Base-by-base conservation (phyloP, 2,888 invertebrate genomes). In the Bellardia pandia region DNA sequence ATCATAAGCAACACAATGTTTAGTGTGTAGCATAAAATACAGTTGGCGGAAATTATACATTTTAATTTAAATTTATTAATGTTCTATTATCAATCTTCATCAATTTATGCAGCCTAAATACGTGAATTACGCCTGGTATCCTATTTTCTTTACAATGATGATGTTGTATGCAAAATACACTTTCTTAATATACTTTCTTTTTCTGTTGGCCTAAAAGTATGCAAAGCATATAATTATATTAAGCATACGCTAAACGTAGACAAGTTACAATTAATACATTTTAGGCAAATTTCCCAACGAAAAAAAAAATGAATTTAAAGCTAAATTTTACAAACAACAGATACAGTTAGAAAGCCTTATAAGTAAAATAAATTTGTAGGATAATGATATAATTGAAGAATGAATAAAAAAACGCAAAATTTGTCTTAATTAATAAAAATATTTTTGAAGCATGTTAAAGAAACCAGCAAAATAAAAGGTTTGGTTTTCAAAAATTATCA, bases 1-100 rank as follows among this genome's bases (percentile, higher is more conserved):
- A 45, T 45, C 45, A 45, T 45, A 45, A 45, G 13, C 3, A 45
- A 11, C 9, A 56, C 7, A 9, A 23, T 56, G 5, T 23, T 13
- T 33, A 5, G 3, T 33, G 60, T 60, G 60, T 60, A 33, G 60
- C 60, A 33, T 11, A 60, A 2, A 48, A 45, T 23, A 64, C 33
- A n/a, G 13, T 51, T 3, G 6, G 4, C 51, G 11, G 23, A 75
- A 76, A 37, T 37, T 76, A n/a, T 40, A 53, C 42, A 14, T 62
- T 60, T 68, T 68, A 81, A 75, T 68, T 81, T 51, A 68, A 75
- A 75, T 74, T 58, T 40, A 81, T 68, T 75, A 58, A 75, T 75
- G 82, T 30, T 68, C 16, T 40, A 16, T 69, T 68, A 82, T 82
- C 82, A 76, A 75, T 82, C 82, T 68, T 75, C 82, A 75, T 82